Evolutionary conservation across 2,113 vertebrate species (phyloP), one percentile per base, ranked within the genome.

Genomic region (Proterorhinus semilunaris): DNA sequence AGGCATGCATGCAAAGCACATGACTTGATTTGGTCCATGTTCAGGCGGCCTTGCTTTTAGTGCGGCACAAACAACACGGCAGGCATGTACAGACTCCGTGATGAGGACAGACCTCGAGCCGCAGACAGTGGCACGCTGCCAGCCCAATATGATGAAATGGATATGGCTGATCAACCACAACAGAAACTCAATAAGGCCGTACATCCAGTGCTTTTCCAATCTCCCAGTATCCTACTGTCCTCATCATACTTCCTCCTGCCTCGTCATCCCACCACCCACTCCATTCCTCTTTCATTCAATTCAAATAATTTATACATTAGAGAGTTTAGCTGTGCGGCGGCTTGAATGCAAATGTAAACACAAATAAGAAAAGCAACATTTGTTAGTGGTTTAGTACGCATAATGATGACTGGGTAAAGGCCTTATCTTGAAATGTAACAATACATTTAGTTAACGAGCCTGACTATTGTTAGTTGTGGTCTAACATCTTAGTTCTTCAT

Each of bases 61-160:
- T 5, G n/a, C 21, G 69, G 8, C 12, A 55, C 53, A 55, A 16
- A 55, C 53, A 21, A 10, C 13, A 8, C 42, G 44, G 36, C 13
- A 61, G 13, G 36, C 5, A 11, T 54, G 63, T 13, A 48, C 55
- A 72, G 79, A 82, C 70, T 66, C 69, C 71, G 54, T 74, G 77
- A 79, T 72, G 59, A 87, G 72, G 62, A 75, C 46, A 66, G 3
- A 75, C 66, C 67, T 55, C 54, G 70, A 79, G 75, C 74, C 70
- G 75, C 76, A 73, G 50, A 63, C 67, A 48, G 71, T 75, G 74
- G 80, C 58, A 54, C 57, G 47, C 65, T 66, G 58, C 76, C 65
- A 71, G 72, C 79, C 57, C 77, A 12, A 45, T 64, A 81, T 79
- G 83, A 88, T 84, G 77, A 85, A 88, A 88, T 79, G 69, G 82